These are phyloP conservation scores for Rhodeus uyekii DNA, from an alignment of 2,797 vertebrate genomes.

Conservation along the genomic window DNA sequence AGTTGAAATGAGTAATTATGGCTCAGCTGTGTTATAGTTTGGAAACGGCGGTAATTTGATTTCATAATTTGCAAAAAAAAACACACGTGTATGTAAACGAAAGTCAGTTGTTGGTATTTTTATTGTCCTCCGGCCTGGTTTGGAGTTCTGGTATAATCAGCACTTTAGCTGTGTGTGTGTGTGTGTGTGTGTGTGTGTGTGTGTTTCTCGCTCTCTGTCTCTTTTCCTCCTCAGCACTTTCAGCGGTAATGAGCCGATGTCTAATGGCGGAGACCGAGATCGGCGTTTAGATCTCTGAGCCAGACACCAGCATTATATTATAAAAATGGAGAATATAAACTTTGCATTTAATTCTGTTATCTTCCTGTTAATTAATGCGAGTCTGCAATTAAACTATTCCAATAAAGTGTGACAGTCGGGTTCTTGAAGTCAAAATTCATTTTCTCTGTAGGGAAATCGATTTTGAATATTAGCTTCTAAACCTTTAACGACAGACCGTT, in stretches of 20 bases:
- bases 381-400: not conserved
- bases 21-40: not conserved
- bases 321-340: not conserved
- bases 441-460: not conserved
- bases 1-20: not conserved
- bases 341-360: not conserved
- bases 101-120: not conserved
- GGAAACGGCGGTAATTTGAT: not conserved
- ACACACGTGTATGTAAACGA: not conserved
- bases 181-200: not conserved
- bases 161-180: not conserved
- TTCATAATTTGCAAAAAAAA: not conserved
- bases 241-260: conserved; percentile 23
- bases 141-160: conserved; percentile 25
- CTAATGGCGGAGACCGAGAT: conserved; percentile 1
- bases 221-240: conserved; percentile 29
- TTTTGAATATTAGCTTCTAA: not conserved
- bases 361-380: not conserved
- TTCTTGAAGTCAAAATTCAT: not conserved
- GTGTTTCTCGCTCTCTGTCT: not conserved
- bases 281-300: conserved; percentile 1
- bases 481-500: not conserved
- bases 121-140: not conserved
- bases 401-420: not conserved
- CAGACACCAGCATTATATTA: not conserved